Base-by-base conservation (phyloP, 2,888 invertebrate genomes). In the Dendrolimus pini region DNA sequence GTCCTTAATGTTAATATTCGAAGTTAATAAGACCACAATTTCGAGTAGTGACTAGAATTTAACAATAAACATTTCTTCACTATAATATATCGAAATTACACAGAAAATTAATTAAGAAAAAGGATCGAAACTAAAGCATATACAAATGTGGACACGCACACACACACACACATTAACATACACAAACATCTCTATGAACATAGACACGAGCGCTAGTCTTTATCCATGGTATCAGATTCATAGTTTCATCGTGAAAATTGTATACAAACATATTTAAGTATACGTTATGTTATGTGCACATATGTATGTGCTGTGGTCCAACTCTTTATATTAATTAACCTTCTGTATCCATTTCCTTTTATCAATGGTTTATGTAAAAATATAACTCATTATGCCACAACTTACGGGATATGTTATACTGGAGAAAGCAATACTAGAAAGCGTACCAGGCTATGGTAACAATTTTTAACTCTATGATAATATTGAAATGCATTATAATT, bases 401-500 rank as follows among this genome's bases (percentile, higher is more conserved):
- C 47, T 12, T 47, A 59, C 56, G 54, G 59, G 54, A 67, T 67
- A 61, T 54, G 60, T 64, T 63, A 57, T 61, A 59, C 65, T 64
- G 61, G 64, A 60, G 60, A 61, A 72, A 70, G 71, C 62, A 72
- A 67, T 67, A 69, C 68, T 74, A 71, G 63, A 68, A 72, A 78
- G 72, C 70, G 67, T 67, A 73, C 69, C 77, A 74, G 72, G 72
- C 74, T 79, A 80, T 78, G 83, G 83, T 83, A 85, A 87, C 84
- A 76, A 72, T 70, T 64, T 76, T 74, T 75, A 80, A 47, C 65
- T 65, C 75, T 82, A 79, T 78, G 74, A 77, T 76, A 30, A 77
- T 74, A 79, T 80, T 79, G 78, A 89, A 89, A 89, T 89, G 88
- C 87, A 88, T 77, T 76, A 77, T 74, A 80, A 72, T 77, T 75